Evolutionary conservation across 2,797 vertebrate genomes (phyloP).

Genomic region (Tarsius wallacei): DNA sequence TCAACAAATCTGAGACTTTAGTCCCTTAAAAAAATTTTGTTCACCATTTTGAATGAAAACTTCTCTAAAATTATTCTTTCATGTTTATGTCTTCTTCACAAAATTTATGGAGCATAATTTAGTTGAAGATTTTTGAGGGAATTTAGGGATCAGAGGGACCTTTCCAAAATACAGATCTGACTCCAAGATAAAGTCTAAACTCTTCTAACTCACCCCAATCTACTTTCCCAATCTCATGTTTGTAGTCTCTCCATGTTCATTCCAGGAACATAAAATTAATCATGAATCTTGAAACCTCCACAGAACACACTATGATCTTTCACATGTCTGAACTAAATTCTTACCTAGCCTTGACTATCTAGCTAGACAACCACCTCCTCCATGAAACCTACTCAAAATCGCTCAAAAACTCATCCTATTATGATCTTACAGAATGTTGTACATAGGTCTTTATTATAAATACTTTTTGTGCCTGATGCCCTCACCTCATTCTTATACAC

Average conservation of each 20-base stretch:
- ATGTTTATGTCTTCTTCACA: not conserved
- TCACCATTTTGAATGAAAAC: not conserved
- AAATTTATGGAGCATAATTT: not conserved
- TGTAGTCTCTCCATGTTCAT: not conserved
- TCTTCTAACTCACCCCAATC: not conserved
- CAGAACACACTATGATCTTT: not conserved
- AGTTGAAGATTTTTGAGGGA: not conserved
- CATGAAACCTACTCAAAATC: not conserved
- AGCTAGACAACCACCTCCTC: not conserved
- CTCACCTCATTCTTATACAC: not conserved
- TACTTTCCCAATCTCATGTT: not conserved
- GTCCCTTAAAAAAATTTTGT: not conserved
- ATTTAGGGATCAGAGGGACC: not conserved
- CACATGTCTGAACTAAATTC: not conserved
- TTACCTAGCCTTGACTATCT: not conserved
- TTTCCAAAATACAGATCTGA: slow-evolving; percentile 38
- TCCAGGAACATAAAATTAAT: not conserved
- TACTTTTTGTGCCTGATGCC: not conserved
- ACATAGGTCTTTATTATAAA: not conserved
- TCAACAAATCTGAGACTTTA: slow-evolving; percentile 1
- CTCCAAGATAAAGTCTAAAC: not conserved
- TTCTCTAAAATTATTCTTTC: slow-evolving; percentile 12
- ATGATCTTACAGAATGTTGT: not conserved
- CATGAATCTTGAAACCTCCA: not conserved
- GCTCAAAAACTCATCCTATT: not conserved